Base-by-base conservation (phyloP, 2,113 vertebrate species). In the Coryphaenoides rupestris region DNA sequence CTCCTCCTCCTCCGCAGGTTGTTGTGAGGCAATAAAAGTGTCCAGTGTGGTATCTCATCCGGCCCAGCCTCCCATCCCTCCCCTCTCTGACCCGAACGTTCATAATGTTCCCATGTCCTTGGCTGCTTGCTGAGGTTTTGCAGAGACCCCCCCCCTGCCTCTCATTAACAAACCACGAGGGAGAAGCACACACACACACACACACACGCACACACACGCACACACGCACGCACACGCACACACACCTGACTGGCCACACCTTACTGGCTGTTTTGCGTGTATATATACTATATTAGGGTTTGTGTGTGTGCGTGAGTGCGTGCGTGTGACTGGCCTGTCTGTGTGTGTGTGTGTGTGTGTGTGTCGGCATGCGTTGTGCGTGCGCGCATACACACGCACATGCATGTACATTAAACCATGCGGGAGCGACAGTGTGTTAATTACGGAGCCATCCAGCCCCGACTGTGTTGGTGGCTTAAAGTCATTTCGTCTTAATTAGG, bases 401-500 rank as follows among this genome's bases (percentile, higher is more conserved):
- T 16, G 16, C 17, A 1, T 55, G 19, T 23, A 40, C 33, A 40
- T 40, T 40, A 7, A 40, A 7, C 33, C 33, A 40, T 40, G 13
- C 33, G 33, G n/a, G n/a, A 40, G 9, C 33, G 33, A 2, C 13
- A 12, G 33, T 12, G 7, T 53, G 5, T 53, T 22, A 58, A 19
- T n/a, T 52, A 55, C 52, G 16, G 2, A 65, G 21, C 23, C 65
- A 33, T 15, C 22, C 65, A 40, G 63, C 59, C 64, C 68, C 16
- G 19, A 5, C 52, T 1, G 28, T 26, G 21, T 47, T 45, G 33
- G 53, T 13, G 21, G 26, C 16, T 19, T 21, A 55, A 62, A 49
- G 33, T 40, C 22, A 56, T 63, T 73, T 26, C n/a, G 52, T 40
- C 69, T 66, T 61, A 62, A 66, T 72, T 70, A 47, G 58, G 22